Conservation (phyloP, 64 coral and sea anemone genomes). For the Pachyseris speciosa region DNA sequence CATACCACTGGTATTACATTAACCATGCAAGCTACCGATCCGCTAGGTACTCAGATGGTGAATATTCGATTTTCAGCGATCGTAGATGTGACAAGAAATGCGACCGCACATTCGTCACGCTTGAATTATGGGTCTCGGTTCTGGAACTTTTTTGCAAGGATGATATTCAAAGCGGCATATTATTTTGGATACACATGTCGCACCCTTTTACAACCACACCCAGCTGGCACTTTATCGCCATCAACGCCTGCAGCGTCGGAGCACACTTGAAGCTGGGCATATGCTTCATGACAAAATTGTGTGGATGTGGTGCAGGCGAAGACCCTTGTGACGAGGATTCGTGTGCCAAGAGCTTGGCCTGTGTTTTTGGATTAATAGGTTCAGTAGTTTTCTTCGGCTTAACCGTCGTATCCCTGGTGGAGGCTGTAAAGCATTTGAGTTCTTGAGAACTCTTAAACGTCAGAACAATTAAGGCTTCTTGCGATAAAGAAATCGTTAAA, state of each 20-base stretch:
- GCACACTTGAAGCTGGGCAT: background rate
- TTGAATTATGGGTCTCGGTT: background rate
- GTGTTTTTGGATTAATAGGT: background rate
- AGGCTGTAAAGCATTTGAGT: background rate
- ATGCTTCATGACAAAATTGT: background rate
- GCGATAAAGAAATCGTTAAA: background rate
- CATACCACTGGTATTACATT: background rate
- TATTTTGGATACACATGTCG: background rate
- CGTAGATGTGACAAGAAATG: background rate
- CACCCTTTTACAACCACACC: background rate
- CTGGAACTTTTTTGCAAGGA: background rate
- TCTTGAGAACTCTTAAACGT: too few species aligned
- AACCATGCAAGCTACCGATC: background rate
- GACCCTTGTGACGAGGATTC: background rate
- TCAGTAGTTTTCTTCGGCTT: background rate
- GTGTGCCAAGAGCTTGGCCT: background rate
- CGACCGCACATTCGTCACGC: background rate
- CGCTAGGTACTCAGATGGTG: background rate
- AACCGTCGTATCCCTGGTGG: background rate
- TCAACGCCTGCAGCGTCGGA: background rate
- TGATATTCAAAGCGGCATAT: background rate
- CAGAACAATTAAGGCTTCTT: too few species aligned
- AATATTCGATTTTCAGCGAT: background rate
- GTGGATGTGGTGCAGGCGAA: background rate
- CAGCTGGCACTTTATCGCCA: background rate